A percentile compares a stretch with the other conserved stretches of the same genome.
These are phyloP conservation scores for Craterocephalus amniculus DNA, from an alignment of 2,797 vertebrate species.

Conservation along the genomic window DNA sequence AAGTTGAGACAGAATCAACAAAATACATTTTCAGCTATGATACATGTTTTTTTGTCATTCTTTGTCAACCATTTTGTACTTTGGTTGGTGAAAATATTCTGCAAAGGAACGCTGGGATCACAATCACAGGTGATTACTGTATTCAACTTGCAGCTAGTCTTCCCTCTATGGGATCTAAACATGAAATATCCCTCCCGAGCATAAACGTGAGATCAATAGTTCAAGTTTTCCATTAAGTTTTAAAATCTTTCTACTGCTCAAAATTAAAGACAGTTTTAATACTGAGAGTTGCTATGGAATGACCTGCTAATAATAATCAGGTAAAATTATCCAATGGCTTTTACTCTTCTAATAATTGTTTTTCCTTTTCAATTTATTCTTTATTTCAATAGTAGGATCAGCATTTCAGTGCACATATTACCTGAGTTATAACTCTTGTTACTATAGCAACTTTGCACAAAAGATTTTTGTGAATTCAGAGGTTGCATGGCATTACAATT, in stretches of 20 bases:
- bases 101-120: too few species aligned
- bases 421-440: neutral
- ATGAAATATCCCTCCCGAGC: neutral
- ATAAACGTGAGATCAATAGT: neutral
- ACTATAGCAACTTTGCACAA: too few species aligned
- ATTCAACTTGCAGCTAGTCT: too few species aligned
- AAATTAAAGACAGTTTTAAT: neutral
- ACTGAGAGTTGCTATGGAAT: too few species aligned
- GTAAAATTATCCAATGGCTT: neutral
- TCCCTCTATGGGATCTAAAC: neutral
- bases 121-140: too few species aligned
- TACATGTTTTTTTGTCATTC: too few species aligned
- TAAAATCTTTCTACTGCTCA: neutral
- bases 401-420: neutral
- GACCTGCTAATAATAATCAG: too few species aligned
- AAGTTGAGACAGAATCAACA: too few species aligned
- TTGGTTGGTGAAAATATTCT: too few species aligned
- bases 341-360: neutral
- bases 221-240: neutral
- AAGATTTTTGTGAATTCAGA: neutral
- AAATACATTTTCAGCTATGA: too few species aligned
- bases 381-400: too few species aligned
- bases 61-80: too few species aligned
- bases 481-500: neutral
- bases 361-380: neutral